Percentiles rank a stretch among this genome's conserved stretches.
Evolutionary conservation across 2,797 vertebrate species (phyloP).

Genomic region (Anguilla obscura): DNA sequence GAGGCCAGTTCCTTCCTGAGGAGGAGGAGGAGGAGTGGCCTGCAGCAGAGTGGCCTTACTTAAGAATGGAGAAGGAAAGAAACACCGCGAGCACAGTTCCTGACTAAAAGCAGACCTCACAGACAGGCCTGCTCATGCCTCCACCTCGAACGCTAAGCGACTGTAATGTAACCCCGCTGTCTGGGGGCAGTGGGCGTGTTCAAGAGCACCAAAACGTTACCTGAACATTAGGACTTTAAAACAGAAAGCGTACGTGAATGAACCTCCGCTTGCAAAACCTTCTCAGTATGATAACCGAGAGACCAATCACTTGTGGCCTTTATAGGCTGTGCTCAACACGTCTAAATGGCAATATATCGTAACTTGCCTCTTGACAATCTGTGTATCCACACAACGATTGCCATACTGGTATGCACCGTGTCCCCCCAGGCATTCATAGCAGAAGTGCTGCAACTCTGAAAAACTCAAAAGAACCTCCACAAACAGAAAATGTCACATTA

Average conservation of each 20-base stretch:
- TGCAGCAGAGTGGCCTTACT: not conserved
- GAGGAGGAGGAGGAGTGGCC: not conserved
- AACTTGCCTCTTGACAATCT: too few relatives aligned
- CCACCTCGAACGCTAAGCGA: not conserved
- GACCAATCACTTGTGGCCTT: not conserved
- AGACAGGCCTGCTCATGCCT: not conserved
- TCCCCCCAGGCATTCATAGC: too few relatives aligned
- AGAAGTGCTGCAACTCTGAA: too few relatives aligned
- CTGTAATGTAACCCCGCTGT: not conserved
- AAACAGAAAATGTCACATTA: not conserved
- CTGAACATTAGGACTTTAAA: not conserved
- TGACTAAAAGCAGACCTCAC: not conserved
- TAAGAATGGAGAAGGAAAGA: constrained; percentile 12
- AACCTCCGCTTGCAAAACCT: not conserved
- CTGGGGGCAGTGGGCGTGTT: not conserved
- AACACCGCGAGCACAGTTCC: not conserved
- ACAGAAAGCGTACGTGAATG: not conserved
- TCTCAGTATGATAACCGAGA: not conserved
- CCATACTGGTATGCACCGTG: too few relatives aligned
- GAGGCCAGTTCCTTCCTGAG: not conserved
- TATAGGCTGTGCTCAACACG: not conserved
- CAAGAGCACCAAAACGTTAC: not conserved
- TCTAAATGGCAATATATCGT: too few relatives aligned
- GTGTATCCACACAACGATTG: too few relatives aligned
- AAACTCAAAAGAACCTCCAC: too few relatives aligned